These are phyloP conservation scores for Cheilosia impressa DNA, from an alignment of 2,888 invertebrate genomes.

Conservation along the genomic window DNA sequence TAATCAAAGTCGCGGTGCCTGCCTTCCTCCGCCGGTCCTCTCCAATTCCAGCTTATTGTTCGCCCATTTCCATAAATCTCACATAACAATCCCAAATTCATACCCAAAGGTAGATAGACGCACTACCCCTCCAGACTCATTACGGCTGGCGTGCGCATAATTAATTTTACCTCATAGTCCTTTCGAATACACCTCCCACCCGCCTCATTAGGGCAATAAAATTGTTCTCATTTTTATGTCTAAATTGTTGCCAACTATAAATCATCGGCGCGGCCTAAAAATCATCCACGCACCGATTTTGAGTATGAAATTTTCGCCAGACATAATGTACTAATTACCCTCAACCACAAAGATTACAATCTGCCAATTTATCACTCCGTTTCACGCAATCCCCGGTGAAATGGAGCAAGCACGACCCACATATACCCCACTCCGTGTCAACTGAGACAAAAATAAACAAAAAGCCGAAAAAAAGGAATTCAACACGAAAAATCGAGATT, in stretches of 20 bases:
- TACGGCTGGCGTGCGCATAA: constrained; percentile 41
- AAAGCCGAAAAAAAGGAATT: constrained; percentile 29
- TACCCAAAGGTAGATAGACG: constrained; percentile 20
- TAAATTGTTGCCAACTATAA: constrained; percentile 62
- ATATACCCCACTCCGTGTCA: constrained; percentile 7
- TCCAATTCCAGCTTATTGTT: constrained; percentile 10
- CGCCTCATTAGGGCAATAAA: constrained; percentile 57
- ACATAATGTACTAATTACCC: constrained; percentile 70
- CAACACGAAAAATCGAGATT: constrained; percentile 56
- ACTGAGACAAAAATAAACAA: constrained; percentile 11
- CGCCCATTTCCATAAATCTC: constrained; percentile 49
- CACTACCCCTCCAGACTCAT: constrained; percentile 22
- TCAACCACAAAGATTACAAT: constrained; percentile 68
- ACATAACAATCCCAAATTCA: constrained; percentile 24
- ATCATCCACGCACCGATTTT: neutral
- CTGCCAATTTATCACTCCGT: constrained; percentile 74
- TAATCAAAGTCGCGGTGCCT: constrained; percentile 10
- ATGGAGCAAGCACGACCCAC: constrained; percentile 66
- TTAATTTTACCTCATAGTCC: constrained; percentile 49
- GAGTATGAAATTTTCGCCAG: constrained; percentile 55
- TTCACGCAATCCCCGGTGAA: constrained; percentile 72
- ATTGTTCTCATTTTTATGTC: constrained; percentile 50
- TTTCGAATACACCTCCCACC: neutral
- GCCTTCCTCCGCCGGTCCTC: no score
- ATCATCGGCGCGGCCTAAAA: constrained; percentile 49